Conservation (phyloP, 2,797 vertebrate genomes). For the Girardinus metallicus region DNA sequence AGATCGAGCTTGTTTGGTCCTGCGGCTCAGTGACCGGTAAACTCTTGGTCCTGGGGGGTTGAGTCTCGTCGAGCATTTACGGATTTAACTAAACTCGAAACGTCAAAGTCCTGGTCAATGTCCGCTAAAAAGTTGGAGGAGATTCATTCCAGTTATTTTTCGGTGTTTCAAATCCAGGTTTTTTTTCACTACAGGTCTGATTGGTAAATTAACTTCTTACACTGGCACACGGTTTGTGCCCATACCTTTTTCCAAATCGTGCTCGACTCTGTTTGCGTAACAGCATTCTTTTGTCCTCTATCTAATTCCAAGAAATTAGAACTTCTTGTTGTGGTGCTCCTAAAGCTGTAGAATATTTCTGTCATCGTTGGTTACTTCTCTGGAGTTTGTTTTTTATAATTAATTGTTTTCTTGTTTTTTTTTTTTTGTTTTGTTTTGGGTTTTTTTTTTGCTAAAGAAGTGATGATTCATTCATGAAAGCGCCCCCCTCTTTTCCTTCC, state of each 20-base stretch:
- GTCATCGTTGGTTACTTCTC: conserved; percentile 50
- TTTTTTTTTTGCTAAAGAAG: conserved; percentile 9
- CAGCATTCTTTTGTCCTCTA: conserved; percentile 58
- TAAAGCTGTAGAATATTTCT: conserved; percentile 73
- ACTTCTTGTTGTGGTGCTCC: conserved; percentile 57
- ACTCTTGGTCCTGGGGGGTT: background rate
- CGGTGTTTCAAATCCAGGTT: background rate
- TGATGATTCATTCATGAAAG: conserved; percentile 43
- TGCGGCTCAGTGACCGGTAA: background rate
- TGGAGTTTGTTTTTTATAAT: background rate
- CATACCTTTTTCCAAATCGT: conserved; percentile 43
- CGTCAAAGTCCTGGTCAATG: background rate
- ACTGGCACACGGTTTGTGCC: conserved; percentile 27
- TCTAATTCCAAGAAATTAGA: conserved; percentile 47
- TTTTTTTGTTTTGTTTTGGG: background rate
- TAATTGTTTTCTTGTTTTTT: conserved; percentile 1
- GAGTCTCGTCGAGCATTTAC: background rate
- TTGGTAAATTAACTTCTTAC: background rate
- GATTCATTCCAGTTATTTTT: background rate
- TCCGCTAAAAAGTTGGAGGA: background rate
- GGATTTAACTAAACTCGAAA: background rate
- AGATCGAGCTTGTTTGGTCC: conserved; percentile 5
- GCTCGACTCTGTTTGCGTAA: conserved; percentile 47
- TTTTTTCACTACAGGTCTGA: background rate
- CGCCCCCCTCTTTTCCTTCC: conserved; percentile 9